A percentile compares a stretch with the other conserved stretches of the same genome.
These are phyloP conservation scores for Atrina japonica DNA, from an alignment of 2,888 invertebrate species.

Conservation along the genomic window DNA sequence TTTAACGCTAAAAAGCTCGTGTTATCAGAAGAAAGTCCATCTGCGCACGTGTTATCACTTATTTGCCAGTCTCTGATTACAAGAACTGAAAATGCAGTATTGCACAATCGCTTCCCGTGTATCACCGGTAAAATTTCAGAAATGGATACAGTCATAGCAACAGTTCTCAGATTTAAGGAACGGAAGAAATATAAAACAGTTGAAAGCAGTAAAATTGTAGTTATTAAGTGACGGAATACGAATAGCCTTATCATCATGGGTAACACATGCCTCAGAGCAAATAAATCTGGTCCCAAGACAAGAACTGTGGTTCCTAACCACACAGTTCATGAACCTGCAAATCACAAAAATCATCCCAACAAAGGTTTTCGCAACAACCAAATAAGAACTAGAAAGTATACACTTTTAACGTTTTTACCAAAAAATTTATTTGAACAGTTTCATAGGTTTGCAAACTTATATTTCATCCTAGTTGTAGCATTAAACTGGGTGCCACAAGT, in stretches of 20 bases:
- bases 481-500: conserved; percentile 95
- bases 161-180: too few species aligned
- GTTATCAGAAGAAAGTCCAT: too few species aligned
- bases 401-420: conserved; percentile 94
- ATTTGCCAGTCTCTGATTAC: too few species aligned
- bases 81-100: too few species aligned
- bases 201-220: too few species aligned
- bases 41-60: too few species aligned
- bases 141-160: too few species aligned
- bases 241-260: conserved; percentile 68
- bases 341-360: conserved; percentile 70
- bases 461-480: conserved; percentile 97
- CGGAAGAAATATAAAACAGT: too few species aligned
- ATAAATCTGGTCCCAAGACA: conserved; percentile 60
- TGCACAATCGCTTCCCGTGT: too few species aligned
- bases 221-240: too few species aligned
- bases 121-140: too few species aligned
- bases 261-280: conserved; percentile 58
- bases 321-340: conserved; percentile 48
- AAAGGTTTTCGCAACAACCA: conserved; percentile 63
- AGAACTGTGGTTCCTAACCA: conserved; percentile 69
- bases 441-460: conserved; percentile 97
- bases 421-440: conserved; percentile 98
- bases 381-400: conserved; percentile 86
- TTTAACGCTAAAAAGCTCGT: too few species aligned